These are phyloP conservation scores for Polypedilum vanderplanki DNA, from an alignment of 1,140 invertebrate species.

Conservation along the genomic window DNA sequence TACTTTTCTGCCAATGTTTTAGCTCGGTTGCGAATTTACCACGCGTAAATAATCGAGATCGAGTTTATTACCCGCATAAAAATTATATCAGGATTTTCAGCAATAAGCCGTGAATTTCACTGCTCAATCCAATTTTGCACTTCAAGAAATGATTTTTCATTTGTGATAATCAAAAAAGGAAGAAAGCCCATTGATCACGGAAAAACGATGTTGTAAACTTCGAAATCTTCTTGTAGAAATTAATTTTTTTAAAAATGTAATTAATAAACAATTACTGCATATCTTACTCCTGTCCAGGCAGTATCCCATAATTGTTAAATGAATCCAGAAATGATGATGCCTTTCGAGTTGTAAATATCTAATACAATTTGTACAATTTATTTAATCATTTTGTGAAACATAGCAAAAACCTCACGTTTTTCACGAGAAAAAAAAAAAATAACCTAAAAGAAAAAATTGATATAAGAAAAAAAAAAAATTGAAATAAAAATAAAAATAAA, in stretches of 20 bases:
- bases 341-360: constrained; percentile 74
- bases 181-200: constrained; percentile 98
- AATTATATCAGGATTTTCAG: constrained; percentile 91
- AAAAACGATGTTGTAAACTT: constrained; percentile 96
- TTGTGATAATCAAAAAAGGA: constrained; percentile 91
- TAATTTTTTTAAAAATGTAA: too few relatives aligned
- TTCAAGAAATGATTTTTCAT: constrained; percentile 91
- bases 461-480: constrained; percentile 86
- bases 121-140: constrained; percentile 95
- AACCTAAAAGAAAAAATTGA: constrained; percentile 93
- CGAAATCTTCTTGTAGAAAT: constrained; percentile 91
- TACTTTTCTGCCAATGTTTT: constrained; percentile 77
- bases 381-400: constrained; percentile 27
- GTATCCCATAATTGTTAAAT: constrained; percentile 71
- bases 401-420: constrained; percentile 64
- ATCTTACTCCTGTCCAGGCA: constrained; percentile 92
- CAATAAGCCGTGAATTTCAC: constrained; percentile 88
- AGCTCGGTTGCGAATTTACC: constrained; percentile 71
- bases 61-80: constrained; percentile 93
- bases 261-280: too few relatives aligned
- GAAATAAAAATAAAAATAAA: too few relatives aligned
- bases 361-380: constrained; percentile 36
- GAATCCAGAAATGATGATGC: constrained; percentile 74
- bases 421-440: constrained; percentile 89
- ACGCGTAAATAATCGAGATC: constrained; percentile 76